These are phyloP conservation scores for Noctua fimbriata DNA, from an alignment of 2,888 invertebrate genomes.

Conservation along the genomic window DNA sequence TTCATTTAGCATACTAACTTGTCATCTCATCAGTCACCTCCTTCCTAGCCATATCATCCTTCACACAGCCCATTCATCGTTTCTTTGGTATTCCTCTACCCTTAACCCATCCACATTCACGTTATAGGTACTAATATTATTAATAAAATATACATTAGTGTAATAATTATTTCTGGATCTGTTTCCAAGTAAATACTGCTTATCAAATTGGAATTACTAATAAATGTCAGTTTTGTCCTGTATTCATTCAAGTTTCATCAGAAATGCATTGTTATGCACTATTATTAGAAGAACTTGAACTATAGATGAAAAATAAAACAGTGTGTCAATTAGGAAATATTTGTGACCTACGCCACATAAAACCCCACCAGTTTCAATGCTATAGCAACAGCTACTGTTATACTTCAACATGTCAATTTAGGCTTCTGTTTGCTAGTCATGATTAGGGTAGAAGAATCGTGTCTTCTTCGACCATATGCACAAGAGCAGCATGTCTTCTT, in stretches of 20 bases:
- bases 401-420: neutral
- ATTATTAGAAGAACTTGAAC: slow-evolving; percentile 23
- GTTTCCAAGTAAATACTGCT: slow-evolving; percentile 17
- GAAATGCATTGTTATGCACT: slow-evolving; percentile 17
- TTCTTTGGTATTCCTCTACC: neutral
- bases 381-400: neutral
- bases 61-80: neutral
- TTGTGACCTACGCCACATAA: neutral
- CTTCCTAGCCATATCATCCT: neutral
- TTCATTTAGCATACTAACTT: neutral
- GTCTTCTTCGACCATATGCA: neutral
- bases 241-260: slow-evolving; percentile 2
- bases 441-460: neutral
- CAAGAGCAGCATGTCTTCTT: no score
- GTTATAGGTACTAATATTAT: neutral
- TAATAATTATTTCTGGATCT: slow-evolving; percentile 29
- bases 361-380: neutral
- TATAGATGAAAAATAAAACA: neutral
- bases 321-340: slow-evolving; percentile 8
- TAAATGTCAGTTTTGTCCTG: slow-evolving; percentile 26
- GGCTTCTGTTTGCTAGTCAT: neutral
- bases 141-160: neutral
- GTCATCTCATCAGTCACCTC: neutral
- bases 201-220: slow-evolving; percentile 12
- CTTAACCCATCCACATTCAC: neutral